Percentiles rank a stretch among this genome's conserved stretches.
Evolutionary conservation across 2,888 invertebrate species (phyloP).

Genomic region (Eupithecia pulchellata): DNA sequence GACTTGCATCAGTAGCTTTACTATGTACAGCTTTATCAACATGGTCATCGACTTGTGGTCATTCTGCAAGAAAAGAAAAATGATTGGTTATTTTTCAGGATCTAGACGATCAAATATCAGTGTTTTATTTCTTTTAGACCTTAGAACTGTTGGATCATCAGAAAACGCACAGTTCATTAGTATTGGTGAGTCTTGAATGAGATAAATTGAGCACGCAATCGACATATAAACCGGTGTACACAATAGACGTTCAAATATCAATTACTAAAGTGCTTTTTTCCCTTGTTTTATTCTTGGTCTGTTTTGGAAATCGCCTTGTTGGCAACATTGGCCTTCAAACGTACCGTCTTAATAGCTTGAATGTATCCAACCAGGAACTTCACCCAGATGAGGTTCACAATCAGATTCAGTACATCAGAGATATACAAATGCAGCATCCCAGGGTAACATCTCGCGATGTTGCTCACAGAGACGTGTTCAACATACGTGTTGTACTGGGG

Average conservation of each 20-base stretch:
- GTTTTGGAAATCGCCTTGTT: no score
- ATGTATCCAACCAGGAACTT: slow-evolving; percentile 65
- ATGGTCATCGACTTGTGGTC: slow-evolving; percentile 65
- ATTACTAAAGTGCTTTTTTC: no score
- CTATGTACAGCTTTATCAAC: slow-evolving; percentile 64
- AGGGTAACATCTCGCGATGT: slow-evolving; percentile 63
- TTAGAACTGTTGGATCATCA: no score
- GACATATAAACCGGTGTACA: no score
- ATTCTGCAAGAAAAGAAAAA: slow-evolving; percentile 54
- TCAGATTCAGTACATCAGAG: slow-evolving; percentile 64
- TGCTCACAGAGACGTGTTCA: slow-evolving; percentile 53
- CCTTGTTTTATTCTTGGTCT: no score
- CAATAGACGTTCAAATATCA: no score
- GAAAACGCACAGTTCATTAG: no score
- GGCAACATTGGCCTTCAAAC: slow-evolving; percentile 1
- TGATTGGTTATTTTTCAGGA: not conserved
- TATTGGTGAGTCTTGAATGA: no score
- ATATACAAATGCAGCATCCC: slow-evolving; percentile 69
- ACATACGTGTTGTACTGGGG: slow-evolving; percentile 57
- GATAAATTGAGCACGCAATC: no score
- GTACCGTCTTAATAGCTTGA: slow-evolving; percentile 65
- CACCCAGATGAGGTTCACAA: slow-evolving; percentile 70
- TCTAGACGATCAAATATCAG: no score
- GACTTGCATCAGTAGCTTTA: slow-evolving; percentile 65
- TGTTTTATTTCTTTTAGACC: no score